Evolutionary conservation across 2,888 invertebrate genomes (phyloP).

Genomic region (Aleiodes alternator): DNA sequence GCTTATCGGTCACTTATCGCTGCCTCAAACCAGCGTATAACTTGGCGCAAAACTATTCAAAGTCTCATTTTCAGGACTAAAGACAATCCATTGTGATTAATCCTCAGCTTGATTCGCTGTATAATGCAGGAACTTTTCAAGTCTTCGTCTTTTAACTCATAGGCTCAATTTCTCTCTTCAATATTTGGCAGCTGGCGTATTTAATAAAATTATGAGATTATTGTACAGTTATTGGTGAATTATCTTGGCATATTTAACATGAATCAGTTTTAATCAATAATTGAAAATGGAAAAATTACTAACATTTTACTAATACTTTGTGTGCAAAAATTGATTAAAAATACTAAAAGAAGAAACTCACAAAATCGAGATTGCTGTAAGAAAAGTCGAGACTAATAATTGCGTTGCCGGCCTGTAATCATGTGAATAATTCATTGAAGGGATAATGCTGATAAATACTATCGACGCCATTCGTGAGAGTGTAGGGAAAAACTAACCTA

Average conservation of each 20-base stretch:
- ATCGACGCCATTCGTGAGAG: background rate
- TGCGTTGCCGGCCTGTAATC: background rate
- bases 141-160: background rate
- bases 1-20: conserved; percentile 73
- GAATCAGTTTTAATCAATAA: no score
- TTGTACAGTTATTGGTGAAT: no score
- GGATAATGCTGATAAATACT: conserved; percentile 11
- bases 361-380: conserved; percentile 4
- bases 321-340: conserved; percentile 17
- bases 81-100: conserved; percentile 42
- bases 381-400: background rate
- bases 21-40: conserved; percentile 52
- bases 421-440: background rate
- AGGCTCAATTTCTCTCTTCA: no score
- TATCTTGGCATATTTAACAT: no score
- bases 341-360: background rate
- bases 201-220: no score
- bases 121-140: conserved; percentile 7
- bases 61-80: conserved; percentile 48
- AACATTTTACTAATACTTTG: conserved; percentile 34
- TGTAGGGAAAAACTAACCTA: background rate
- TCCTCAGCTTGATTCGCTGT: background rate
- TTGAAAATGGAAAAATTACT: conserved; percentile 21
- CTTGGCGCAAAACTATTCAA: conserved; percentile 51
- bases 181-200: no score